Evolutionary conservation across 1,140 invertebrate species (phyloP).

Genomic region (Leguminivora glycinivorella): DNA sequence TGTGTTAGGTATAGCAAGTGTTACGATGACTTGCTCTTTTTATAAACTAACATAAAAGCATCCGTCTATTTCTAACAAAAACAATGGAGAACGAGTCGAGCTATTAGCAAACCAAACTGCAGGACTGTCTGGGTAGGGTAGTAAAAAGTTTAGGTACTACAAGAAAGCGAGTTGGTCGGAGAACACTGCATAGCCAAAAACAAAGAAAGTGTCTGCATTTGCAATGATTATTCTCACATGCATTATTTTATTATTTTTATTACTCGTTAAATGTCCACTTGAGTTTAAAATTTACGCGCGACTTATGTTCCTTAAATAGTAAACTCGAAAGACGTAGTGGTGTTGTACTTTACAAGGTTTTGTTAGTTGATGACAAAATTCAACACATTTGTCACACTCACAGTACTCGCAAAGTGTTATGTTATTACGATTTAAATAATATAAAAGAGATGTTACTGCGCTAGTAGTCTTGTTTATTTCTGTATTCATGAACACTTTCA

Average conservation of each 20-base stretch:
- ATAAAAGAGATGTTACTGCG: no score
- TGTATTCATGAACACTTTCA: no score
- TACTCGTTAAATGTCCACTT: background rate
- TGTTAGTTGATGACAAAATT: background rate
- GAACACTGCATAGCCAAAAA: background rate
- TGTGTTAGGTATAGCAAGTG: background rate
- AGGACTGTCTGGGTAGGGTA: background rate
- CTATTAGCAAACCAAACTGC: background rate
- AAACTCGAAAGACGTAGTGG: background rate
- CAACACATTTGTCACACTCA: background rate
- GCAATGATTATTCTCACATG: background rate
- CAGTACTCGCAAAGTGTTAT: background rate
- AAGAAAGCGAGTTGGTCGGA: background rate
- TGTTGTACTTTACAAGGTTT: background rate
- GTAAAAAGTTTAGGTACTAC: background rate
- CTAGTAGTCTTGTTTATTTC: no score
- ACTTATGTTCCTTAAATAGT: background rate
- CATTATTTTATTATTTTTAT: conserved; percentile 8
- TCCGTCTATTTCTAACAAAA: background rate
- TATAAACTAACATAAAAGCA: background rate
- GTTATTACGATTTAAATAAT: no score
- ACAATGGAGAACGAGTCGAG: background rate
- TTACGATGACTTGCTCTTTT: background rate
- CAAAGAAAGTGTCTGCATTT: background rate
- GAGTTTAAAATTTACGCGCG: background rate